phyloP scores from a whole-genome alignment of 2,113 vertebrate genomes.

The Spermophilus dauricus region DNA sequence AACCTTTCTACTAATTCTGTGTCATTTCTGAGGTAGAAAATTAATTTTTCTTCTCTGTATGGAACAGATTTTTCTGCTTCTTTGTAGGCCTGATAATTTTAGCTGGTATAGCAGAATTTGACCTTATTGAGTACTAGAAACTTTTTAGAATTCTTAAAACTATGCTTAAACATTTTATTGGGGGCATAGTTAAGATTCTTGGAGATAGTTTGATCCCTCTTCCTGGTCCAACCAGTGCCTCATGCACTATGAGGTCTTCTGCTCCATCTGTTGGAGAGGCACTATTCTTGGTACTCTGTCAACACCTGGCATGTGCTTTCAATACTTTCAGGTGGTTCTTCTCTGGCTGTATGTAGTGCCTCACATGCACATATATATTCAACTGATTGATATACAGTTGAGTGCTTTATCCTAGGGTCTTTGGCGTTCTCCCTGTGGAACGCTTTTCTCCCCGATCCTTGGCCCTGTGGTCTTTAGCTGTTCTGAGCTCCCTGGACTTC shows the following conservation, averaged over 20 bases:
- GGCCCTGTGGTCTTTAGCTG: not conserved
- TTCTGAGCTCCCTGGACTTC: not conserved
- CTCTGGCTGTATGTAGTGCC: not conserved
- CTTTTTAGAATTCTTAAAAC: slow-evolving; percentile 44
- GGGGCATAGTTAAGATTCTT: not conserved
- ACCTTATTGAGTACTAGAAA: not conserved
- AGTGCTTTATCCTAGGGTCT: not conserved
- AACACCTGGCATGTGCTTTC: not conserved
- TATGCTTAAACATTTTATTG: not conserved
- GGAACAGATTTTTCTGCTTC: not conserved
- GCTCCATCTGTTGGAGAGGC: not conserved
- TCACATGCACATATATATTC: not conserved
- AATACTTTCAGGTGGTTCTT: not conserved
- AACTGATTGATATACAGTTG: not conserved
- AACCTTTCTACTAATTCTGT: not conserved
- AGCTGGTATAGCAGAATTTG: not conserved
- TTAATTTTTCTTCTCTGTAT: not conserved
- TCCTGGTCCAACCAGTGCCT: not conserved
- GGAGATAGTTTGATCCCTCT: not conserved
- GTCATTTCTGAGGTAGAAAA: not conserved
- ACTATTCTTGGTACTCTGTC: not conserved
- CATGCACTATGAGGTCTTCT: not conserved
- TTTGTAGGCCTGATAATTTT: not conserved
- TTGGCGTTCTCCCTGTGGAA: not conserved
- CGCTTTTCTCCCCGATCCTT: not conserved